Conservation (phyloP, 2,888 invertebrate species). For the Temnothorax rugatulus region DNA sequence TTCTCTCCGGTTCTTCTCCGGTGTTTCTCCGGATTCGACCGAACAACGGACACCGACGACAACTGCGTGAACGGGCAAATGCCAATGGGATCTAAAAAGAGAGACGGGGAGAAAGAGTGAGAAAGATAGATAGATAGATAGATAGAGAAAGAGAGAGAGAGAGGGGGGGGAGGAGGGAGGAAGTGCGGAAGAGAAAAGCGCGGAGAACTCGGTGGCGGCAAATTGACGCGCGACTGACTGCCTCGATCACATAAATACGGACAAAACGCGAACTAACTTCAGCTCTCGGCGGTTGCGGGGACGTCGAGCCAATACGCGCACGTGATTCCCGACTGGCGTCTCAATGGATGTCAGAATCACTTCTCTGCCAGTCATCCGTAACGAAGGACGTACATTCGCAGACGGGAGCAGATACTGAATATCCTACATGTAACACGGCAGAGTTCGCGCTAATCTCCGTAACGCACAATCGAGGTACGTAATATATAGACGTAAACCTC, state of each 20-base stretch:
- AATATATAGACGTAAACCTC: conserved; percentile 58
- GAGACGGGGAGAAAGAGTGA: not conserved
- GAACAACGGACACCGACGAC: conserved; percentile 44
- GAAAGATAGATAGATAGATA: no score
- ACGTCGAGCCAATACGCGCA: conserved; percentile 58
- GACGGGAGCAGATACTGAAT: conserved; percentile 60
- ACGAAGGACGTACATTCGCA: conserved; percentile 59
- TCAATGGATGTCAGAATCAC: conserved; percentile 64
- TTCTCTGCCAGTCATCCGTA: conserved; percentile 64
- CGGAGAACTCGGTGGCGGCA: conserved; percentile 46
- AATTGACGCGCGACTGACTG: conserved; percentile 60
- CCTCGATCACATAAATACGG: conserved; percentile 61
- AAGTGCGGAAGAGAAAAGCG: conserved; percentile 1
- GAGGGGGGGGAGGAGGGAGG: no score
- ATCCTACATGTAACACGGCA: conserved; percentile 45
- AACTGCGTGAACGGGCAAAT: conserved; percentile 30
- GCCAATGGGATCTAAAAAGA: conserved; percentile 15
- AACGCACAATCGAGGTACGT: conserved; percentile 55
- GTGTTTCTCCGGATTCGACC: conserved; percentile 35
- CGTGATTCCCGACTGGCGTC: conserved; percentile 62
- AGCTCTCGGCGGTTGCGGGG: conserved; percentile 41
- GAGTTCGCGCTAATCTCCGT: conserved; percentile 59
- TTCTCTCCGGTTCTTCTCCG: conserved; percentile 51
- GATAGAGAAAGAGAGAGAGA: not conserved
- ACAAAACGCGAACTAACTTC: conserved; percentile 64